Evolutionary conservation across 2,797 vertebrate species (phyloP).

Genomic region (Myiothlypis chrysogaster): DNA sequence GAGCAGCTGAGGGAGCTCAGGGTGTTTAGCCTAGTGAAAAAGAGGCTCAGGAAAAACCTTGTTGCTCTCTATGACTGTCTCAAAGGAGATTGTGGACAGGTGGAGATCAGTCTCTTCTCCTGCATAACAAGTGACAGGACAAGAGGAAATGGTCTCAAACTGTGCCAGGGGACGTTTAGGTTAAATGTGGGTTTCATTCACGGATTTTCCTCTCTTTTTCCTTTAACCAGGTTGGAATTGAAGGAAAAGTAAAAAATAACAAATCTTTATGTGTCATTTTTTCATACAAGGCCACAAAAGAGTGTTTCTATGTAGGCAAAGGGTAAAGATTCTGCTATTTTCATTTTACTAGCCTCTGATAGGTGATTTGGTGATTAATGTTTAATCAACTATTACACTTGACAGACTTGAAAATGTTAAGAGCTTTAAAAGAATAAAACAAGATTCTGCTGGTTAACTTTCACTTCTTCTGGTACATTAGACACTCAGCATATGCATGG

Average conservation of each 20-base stretch:
- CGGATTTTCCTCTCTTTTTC: neutral
- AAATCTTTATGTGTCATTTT: neutral
- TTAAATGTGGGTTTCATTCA: neutral
- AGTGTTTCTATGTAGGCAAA: neutral
- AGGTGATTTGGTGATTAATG: neutral
- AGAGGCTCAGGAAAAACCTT: neutral
- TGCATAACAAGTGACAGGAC: neutral
- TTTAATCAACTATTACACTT: neutral
- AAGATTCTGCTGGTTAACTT: constrained; percentile 24
- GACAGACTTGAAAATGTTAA: constrained; percentile 15
- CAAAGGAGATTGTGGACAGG: neutral
- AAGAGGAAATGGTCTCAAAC: neutral
- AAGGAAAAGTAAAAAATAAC: neutral
- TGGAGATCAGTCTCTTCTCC: neutral
- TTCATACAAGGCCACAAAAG: neutral
- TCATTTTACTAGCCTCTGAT: neutral
- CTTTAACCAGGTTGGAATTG: neutral
- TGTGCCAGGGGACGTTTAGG: neutral
- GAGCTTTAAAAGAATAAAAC: neutral
- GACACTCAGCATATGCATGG: constrained; percentile 11
- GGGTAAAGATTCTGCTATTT: neutral
- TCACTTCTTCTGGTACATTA: constrained; percentile 24
- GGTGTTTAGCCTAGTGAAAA: neutral
- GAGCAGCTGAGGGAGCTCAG: neutral
- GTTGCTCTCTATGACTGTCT: neutral